Evolutionary conservation across 2,888 invertebrate genomes (phyloP), one percentile per base, ranked within the genome.

Genomic region (Leptinotarsa juncta): DNA sequence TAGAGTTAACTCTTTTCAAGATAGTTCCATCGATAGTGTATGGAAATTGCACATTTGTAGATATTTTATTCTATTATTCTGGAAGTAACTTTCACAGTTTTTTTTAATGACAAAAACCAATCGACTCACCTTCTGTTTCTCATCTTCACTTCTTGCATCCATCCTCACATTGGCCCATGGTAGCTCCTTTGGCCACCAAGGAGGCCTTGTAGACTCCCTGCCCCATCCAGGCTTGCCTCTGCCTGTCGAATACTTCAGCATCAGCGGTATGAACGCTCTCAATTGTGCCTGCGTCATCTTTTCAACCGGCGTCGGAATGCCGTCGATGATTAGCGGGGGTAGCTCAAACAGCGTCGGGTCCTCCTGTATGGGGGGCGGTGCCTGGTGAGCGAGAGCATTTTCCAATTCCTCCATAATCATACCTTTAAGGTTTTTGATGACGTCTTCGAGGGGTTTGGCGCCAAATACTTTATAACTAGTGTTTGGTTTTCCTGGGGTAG

Each of bases 241-340:
- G 85, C 96, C 97, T 81, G 98, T 98, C 5, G 97, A 97, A 89
- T 97, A 98, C 89, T 98, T 98, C 85, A 98, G 91, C 98, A 98
- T 98, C 83, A 98, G 92, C 78, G 98, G 98, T 84, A 98, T 98
- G 89, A 98, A 98, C 75, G 97, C 97, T 83, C 98, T 89, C 76
- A 98, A 90, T 89, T 98, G 98, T 71, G 98, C 98, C 90, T 98
- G 97, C 57, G 98, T 98, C 98, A 98, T 98, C 91, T 98, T 98
- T 90, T 98, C 98, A 0, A 98, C 97, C 18, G 98, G 97, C 76
- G 98, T 98, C 79, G 98, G 98, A 87, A 98, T 98, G 79, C 98
- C 98, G 89, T 98, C 98, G 84, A 98, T 97, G 84, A 97, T 97
- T 80, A 98, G 91, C 65, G 97, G 97, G 78, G 98, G 98, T 88